These are phyloP conservation scores for Nysson spinosus DNA, from an alignment of 2,888 invertebrate genomes.

Conservation along the genomic window DNA sequence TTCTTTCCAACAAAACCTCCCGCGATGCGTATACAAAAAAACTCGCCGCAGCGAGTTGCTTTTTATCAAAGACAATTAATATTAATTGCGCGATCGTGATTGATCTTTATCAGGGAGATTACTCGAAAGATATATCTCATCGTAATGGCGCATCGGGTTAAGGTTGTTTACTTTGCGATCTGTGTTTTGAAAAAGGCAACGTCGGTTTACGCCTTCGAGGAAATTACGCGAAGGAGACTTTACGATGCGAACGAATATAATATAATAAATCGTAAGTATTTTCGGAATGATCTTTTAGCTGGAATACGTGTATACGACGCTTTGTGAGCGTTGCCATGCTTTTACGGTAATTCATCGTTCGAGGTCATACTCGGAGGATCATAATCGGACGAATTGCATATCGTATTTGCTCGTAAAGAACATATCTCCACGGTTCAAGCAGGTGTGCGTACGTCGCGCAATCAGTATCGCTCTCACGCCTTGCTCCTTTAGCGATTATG, in stretches of 20 bases:
- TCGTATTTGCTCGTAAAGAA: not conserved
- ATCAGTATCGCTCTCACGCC: slow-evolving; percentile 32
- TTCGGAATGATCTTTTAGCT: too few relatives aligned
- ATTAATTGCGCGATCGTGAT: too few relatives aligned
- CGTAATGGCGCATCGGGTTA: slow-evolving; percentile 22
- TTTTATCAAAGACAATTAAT: too few relatives aligned
- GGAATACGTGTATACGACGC: too few relatives aligned
- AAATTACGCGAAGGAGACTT: slow-evolving; percentile 27
- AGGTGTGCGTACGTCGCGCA: too few relatives aligned
- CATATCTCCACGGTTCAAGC: too few relatives aligned
- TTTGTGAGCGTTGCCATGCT: too few relatives aligned
- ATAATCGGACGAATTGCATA: not conserved
- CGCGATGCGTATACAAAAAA: too few relatives aligned
- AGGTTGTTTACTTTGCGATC: slow-evolving; percentile 42
- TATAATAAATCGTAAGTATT: slow-evolving; percentile 1
- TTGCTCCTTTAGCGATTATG: slow-evolving; percentile 35
- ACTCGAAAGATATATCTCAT: too few relatives aligned
- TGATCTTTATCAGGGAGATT: too few relatives aligned
- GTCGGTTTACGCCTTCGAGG: not conserved
- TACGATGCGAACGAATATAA: not conserved
- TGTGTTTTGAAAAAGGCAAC: slow-evolving; percentile 3
- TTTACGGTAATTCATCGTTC: slow-evolving; percentile 8
- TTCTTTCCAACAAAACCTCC: too few relatives aligned
- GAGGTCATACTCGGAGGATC: not conserved
- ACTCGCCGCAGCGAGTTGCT: too few relatives aligned